Base-by-base conservation (phyloP, 1,140 invertebrate species). In the Drosophila obscura region DNA sequence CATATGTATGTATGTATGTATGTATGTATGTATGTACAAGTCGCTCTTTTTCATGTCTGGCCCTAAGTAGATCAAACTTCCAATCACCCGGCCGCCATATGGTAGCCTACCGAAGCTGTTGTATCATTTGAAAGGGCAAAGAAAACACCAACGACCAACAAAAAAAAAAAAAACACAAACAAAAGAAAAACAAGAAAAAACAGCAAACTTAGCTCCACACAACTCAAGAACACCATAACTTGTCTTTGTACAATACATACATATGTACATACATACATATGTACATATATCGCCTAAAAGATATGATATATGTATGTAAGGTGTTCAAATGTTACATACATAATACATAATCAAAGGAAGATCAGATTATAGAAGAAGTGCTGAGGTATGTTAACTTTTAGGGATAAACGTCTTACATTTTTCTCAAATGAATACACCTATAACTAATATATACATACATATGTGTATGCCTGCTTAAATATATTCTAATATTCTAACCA, bases 41-140 rank as follows among this genome's bases (percentile, higher is more conserved):
- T 35, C 9, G 7, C 4, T 57, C 39, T 48, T 31, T 63, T 15
- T 16, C 31, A 28, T 46, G 44, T 58, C 31, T 59, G 55, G 52
- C 31, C 43, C 58, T 24, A 69, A 69, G 66, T 69, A 69, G 45
- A 50, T 69, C 67, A 53, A 62, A 55, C 49, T 43, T 51, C 48
- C 24, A 53, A 24, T 28, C 45, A 49, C 11, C 43, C 53, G 45
- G n/a, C 19, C 39, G n/a, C 19, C 39, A 52, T 24, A n/a, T 52
- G 31, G 26, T 49, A 69, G 24, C 66, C 64, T 68, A 57, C 66
- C 31, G 5, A 57, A 41, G 66, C 44, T 35, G n/a, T 39, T 68
- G 28, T 69, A 26, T 41, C 52, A 49, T 69, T 69, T 41, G 19
- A 69, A 69, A 19, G 19, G 19, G 19, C 19, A 19, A 19, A 19